Conservation (phyloP, 2,888 invertebrate genomes). For the Tryphoninae sp. region DNA sequence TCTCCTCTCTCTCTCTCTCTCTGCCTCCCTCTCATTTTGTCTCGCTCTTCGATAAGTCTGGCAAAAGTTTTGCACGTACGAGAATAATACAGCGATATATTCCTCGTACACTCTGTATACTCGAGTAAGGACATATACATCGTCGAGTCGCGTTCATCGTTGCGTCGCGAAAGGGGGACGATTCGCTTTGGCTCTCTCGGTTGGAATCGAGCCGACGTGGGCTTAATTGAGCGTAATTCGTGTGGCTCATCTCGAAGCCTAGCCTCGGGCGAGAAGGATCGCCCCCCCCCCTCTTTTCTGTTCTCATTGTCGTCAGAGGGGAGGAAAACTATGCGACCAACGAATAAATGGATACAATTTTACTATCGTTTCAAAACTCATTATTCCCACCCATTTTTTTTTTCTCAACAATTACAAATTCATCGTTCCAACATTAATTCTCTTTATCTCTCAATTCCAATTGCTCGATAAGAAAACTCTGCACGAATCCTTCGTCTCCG, state of each 20-base stretch:
- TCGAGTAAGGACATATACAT: slow-evolving; percentile 29
- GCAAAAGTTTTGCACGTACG: slow-evolving; percentile 44
- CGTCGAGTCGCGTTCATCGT: slow-evolving; percentile 39
- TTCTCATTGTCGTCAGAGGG: neutral
- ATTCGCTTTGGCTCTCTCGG: slow-evolving; percentile 46
- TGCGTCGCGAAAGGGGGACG: slow-evolving; percentile 41
- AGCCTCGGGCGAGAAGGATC: slow-evolving; percentile 12
- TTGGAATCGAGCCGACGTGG: slow-evolving; percentile 67
- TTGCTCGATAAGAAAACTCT: no score
- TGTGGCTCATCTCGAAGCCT: slow-evolving; percentile 54
- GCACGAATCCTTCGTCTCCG: no score
- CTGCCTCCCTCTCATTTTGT: slow-evolving; percentile 3
- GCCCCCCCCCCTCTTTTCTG: neutral
- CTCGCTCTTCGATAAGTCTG: neutral
- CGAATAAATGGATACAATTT: neutral
- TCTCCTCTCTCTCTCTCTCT: slow-evolving; percentile 16
- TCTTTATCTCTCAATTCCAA: no score
- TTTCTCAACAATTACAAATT: no score
- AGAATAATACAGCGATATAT: slow-evolving; percentile 50
- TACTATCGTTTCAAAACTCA: neutral
- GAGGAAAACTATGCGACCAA: neutral
- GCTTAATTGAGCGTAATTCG: slow-evolving; percentile 74
- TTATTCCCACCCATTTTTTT: neutral
- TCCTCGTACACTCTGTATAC: slow-evolving; percentile 44
- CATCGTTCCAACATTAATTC: no score